phyloP scores from a whole-genome alignment of 2,888 invertebrate species.

The Erebia palarica region DNA sequence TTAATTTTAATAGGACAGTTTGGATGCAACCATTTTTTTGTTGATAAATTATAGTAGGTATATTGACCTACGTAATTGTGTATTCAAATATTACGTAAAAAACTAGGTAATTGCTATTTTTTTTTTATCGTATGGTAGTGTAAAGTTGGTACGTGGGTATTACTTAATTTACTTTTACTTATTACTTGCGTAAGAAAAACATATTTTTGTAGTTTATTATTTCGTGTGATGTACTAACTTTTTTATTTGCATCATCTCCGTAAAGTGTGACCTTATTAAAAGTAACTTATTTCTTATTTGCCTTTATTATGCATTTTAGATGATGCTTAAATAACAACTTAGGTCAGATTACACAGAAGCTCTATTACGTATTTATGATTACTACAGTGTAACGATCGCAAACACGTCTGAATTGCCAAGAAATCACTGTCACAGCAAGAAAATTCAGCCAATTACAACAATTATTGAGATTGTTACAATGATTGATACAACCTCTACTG shows the following conservation, averaged over 20 bases:
- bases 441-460: too few species aligned
- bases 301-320: background rate
- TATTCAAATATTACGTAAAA: background rate
- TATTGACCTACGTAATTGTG: too few species aligned
- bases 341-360: background rate
- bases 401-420: too few species aligned
- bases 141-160: background rate
- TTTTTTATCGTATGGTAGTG: background rate
- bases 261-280: background rate
- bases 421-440: too few species aligned
- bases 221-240: background rate
- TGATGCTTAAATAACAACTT: conserved; percentile 1
- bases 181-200: background rate
- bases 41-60: too few species aligned
- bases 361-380: too few species aligned
- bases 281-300: background rate
- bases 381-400: too few species aligned
- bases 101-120: background rate
- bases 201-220: background rate
- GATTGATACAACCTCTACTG: too few species aligned
- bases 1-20: too few species aligned
- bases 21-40: too few species aligned
- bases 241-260: background rate
- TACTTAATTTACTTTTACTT: conserved; percentile 4
- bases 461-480: too few species aligned